A percentile compares a stretch with the other conserved stretches of the same genome.
phyloP scores from a whole-genome alignment of 1,140 invertebrate species.

The Anoplolepis gracilipes region DNA sequence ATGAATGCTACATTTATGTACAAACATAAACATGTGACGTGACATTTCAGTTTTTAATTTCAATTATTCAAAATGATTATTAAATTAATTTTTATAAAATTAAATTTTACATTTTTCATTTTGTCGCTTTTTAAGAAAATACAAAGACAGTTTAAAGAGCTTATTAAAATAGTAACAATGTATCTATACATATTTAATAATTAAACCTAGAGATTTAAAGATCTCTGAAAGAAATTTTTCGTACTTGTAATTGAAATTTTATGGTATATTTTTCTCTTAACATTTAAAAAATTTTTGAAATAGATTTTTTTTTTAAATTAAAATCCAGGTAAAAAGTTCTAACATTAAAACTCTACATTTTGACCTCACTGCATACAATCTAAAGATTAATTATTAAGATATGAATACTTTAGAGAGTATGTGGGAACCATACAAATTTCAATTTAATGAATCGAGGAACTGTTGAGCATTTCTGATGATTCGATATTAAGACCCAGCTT shows the following conservation, averaged over 20 bases:
- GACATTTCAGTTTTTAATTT: neutral
- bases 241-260: neutral
- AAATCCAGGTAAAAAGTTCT: neutral
- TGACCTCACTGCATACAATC: neutral
- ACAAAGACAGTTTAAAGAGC: neutral
- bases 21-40: neutral
- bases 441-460: slow-evolving; percentile 20
- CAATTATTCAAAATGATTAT: neutral
- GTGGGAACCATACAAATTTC: neutral
- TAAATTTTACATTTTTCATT: too few relatives aligned
- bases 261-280: neutral
- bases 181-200: too few relatives aligned
- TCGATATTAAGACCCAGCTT: slow-evolving; percentile 54
- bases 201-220: too few relatives aligned
- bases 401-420: neutral
- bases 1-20: neutral
- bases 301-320: neutral
- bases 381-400: neutral
- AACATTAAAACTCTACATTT: neutral
- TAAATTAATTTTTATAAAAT: neutral
- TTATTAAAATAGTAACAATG: neutral
- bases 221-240: too few relatives aligned
- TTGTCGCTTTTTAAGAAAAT: too few relatives aligned
- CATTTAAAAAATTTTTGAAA: neutral
- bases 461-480: slow-evolving; percentile 44